These are phyloP conservation scores for Pangasius djambal DNA, from an alignment of 2,797 vertebrate species.

Conservation along the genomic window DNA sequence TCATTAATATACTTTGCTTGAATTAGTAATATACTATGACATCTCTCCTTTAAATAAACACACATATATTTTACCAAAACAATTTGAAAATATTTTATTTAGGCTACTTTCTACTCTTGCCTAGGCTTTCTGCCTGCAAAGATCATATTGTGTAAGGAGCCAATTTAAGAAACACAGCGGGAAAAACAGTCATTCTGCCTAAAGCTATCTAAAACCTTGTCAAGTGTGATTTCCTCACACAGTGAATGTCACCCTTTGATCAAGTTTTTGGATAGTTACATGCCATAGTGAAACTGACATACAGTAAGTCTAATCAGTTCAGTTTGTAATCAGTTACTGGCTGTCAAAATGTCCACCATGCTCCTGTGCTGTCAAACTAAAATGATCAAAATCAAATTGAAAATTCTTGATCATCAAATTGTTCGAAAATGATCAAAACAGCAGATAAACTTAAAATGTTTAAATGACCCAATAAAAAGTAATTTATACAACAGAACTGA, in stretches of 20 bases:
- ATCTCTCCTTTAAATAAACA: background rate
- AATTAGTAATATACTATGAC: background rate
- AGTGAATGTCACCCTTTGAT: constrained; percentile 1
- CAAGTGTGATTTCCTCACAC: background rate
- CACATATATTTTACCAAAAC: background rate
- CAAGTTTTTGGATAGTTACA: background rate
- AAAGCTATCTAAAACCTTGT: background rate
- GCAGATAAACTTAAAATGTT: background rate
- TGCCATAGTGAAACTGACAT: background rate
- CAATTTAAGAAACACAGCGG: background rate
- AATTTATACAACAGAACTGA: background rate
- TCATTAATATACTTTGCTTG: background rate
- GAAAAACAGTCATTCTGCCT: background rate
- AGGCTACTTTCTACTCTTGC: background rate
- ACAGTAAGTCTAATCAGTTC: background rate
- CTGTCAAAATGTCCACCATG: background rate
- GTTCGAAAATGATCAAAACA: background rate
- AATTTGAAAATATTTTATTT: background rate
- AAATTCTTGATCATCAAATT: background rate
- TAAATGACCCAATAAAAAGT: background rate
- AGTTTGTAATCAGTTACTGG: background rate
- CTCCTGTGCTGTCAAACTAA: background rate
- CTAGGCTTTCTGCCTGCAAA: background rate
- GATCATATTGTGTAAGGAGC: background rate
- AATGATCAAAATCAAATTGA: background rate